Evolutionary conservation across 2,797 vertebrate genomes (phyloP), one percentile per base, ranked within the genome.

Genomic region (Phrynocephalus forsythii): DNA sequence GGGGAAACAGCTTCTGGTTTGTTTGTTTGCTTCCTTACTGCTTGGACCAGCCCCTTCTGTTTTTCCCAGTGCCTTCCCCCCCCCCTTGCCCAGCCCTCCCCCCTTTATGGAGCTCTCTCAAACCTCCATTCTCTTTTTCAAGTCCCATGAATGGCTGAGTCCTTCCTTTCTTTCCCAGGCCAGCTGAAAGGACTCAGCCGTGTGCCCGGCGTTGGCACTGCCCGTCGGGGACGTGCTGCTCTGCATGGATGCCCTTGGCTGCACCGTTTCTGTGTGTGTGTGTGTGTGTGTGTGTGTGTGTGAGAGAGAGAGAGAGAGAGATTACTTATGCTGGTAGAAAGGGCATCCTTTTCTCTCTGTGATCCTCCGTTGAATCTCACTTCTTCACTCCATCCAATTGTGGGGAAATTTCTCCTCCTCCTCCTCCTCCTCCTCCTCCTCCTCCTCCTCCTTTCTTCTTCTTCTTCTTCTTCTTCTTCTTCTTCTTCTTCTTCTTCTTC

Each of bases 171-270:
- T 60, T 84, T 71, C 82, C 67, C 67, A 44, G 44, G 28, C 73
- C 38, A 24, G 6, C 15, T 87, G 80, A 87, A 83, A 83, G 73
- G 73, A n/a, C 44, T 44, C 22, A 71, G 80, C 72, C 63, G n/a
- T 82, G 38, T 82, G 66, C 44, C 85, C 48, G 3, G 87, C 3
- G 13, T 63, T 88, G 87, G 87, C 87, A 88, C 18, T 30, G 67
- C 87, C 48, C 28, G 26, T 6, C 33, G 5, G 33, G 33, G 87
- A 72, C 67, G 82, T 88, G 87, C 75, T 4, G 73, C 66, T 60
- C 48, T 2, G 26, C 86, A 87, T 83, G 86, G 76, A 30, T 77
- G 75, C 60, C 56, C 83, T 67, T 67, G 38, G 38, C 38, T 38
- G 38, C 38, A 38, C 3, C 38, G 3, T 38, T 38, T 38, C 38